Base-by-base conservation (phyloP, 2,113 vertebrate genomes). In the Melanocharis versteri region DNA sequence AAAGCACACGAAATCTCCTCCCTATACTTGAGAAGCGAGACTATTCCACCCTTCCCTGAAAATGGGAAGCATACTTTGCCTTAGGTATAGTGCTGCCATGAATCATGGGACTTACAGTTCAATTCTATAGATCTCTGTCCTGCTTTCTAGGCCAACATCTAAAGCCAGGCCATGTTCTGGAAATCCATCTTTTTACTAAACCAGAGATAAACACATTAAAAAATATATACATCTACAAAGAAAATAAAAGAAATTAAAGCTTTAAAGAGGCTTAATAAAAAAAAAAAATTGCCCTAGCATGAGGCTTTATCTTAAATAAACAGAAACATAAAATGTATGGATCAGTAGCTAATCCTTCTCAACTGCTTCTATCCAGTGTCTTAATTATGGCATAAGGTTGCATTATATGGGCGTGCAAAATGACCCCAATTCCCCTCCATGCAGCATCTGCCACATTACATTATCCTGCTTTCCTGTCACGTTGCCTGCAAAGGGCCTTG, bases 391-490 rank as follows among this genome's bases (percentile, higher is more conserved):
- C 88, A 78, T 68, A 91, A 96, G 23, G 21, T 75, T 93, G 66
- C 62, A 81, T 93, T 92, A 95, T 45, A 51, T 12, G 35, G 65
- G 66, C 60, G 62, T 35, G 17, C 45, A 42, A 30, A 66, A 51
- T 84, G 90, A 94, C 90, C 93, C 48, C 80, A 89, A 64, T 89
- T 91, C 83, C 90, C 94, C 78, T 91, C 53, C 42, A 6, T 12
- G 60, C 89, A 95, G 83, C 60, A 89, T 85, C 94, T 97, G 95
- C 85, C 96, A 84, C 61, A n/a, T 42, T 76, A 9, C 64, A 96
- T 96, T 96, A 93, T 70, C 66, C 91, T 9, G 21, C 68, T 93
- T 80, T 73, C 33, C 68, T 70, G 56, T 84, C 93, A 62, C 40
- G 24, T 16, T 2, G 47, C 60, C 77, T 53, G 45, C 57, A 81